A percentile compares a stretch with the other conserved stretches of the same genome.
Conservation (phyloP, 2,113 vertebrate species). For the Peromyscus californicus region DNA sequence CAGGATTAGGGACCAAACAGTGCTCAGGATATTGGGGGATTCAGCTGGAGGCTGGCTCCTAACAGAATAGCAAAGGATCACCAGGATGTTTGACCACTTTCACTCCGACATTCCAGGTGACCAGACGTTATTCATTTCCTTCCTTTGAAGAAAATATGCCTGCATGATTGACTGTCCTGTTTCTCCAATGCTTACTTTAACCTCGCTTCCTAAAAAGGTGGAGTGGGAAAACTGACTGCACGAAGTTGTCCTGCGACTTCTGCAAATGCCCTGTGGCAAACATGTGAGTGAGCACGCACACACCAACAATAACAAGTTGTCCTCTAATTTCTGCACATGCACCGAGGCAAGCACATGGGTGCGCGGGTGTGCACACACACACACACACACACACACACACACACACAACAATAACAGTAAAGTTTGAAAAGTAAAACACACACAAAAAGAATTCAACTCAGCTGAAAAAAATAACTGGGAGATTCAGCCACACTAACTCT, state of each 20-base stretch:
- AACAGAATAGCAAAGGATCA: not conserved
- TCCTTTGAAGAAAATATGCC: not conserved
- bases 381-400: not conserved
- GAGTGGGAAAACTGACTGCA: not conserved
- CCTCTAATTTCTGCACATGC: not conserved
- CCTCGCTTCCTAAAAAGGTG: not conserved
- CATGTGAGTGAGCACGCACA: not conserved
- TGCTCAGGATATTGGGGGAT: not conserved
- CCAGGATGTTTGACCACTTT: not conserved
- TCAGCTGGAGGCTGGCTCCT: not conserved
- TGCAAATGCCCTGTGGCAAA: not conserved
- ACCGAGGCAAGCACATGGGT: not conserved
- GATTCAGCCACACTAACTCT: not conserved
- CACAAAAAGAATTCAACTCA: not conserved
- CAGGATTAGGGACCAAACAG: not conserved
- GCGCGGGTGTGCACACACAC: too few relatives aligned
- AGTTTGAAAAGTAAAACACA: not conserved
- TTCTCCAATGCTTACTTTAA: not conserved
- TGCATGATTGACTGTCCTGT: not conserved
- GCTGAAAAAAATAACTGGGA: not conserved
- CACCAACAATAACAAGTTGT: not conserved
- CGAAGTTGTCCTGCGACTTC: not conserved
- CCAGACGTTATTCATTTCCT: not conserved
- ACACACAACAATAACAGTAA: not conserved
- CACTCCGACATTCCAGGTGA: not conserved